phyloP scores from a whole-genome alignment of 2,113 vertebrate species.

The Odobenus rosmarus region DNA sequence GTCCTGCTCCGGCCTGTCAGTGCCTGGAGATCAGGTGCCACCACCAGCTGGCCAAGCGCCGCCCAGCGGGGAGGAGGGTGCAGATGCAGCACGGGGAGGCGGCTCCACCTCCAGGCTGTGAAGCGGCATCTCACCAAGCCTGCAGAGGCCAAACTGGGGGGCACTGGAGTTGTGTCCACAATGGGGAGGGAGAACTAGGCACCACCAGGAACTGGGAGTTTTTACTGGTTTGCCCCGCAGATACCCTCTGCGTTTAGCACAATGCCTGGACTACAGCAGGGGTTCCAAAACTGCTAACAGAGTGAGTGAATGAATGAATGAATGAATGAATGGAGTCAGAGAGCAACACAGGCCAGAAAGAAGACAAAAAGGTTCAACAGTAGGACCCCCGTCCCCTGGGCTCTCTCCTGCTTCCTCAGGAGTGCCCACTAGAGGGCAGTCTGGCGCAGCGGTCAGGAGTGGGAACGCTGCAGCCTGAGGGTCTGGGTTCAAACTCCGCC shows the following conservation, averaged over 20 bases:
- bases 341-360: not conserved
- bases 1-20: not conserved
- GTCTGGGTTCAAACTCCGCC: not conserved
- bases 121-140: not conserved
- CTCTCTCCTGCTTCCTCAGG: not conserved
- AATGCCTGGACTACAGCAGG: not conserved
- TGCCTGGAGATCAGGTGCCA: not conserved
- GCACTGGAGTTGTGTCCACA: not conserved
- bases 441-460: not conserved
- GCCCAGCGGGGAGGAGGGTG: fast-evolving
- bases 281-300: not conserved
- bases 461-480: no score
- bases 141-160: not conserved
- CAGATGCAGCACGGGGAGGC: not conserved
- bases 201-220: not conserved
- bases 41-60: not conserved
- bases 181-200: not conserved
- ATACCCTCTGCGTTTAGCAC: not conserved
- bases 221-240: not conserved
- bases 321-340: not conserved
- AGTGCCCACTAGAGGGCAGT: conserved; percentile 63
- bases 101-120: not conserved
- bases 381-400: not conserved
- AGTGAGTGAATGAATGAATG: not conserved
- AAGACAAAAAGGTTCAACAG: not conserved